phyloP scores from a whole-genome alignment of 64 coral and sea anemone genomes.

The Platygyra sinensis region DNA sequence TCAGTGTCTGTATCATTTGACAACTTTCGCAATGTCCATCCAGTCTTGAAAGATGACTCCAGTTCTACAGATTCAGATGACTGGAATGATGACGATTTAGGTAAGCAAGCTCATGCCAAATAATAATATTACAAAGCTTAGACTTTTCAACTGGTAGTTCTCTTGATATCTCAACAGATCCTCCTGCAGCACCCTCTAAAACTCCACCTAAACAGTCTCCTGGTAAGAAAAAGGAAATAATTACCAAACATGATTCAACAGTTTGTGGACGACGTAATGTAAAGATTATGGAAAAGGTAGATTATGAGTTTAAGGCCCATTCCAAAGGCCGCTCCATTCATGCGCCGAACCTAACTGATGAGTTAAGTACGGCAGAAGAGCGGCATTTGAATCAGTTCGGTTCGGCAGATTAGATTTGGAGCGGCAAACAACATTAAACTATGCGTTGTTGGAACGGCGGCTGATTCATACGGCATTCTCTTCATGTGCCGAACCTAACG shows the following conservation, averaged over 20 bases:
- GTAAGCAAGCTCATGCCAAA: slow-evolving; percentile 4
- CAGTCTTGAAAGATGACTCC: slow-evolving; percentile 73
- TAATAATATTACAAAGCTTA: too few relatives aligned
- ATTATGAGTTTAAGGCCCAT: background rate
- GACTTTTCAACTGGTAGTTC: background rate
- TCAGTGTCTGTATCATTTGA: slow-evolving; percentile 96
- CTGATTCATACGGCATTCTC: too few relatives aligned
- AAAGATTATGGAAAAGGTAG: slow-evolving; percentile 88
- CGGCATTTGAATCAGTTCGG: too few relatives aligned
- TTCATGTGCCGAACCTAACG: too few relatives aligned
- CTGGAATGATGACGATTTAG: slow-evolving; percentile 61
- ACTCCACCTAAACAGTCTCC: slow-evolving; percentile 16
- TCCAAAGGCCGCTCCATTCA: too few relatives aligned
- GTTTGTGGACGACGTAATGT: slow-evolving; percentile 94
- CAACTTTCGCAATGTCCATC: slow-evolving; percentile 87
- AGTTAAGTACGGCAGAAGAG: too few relatives aligned
- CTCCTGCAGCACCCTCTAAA: background rate
- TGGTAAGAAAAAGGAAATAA: slow-evolving; percentile 74
- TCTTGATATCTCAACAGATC: slow-evolving; percentile 3
- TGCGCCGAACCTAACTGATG: too few relatives aligned
- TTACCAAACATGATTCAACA: slow-evolving; percentile 92
- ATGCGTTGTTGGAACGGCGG: too few relatives aligned
- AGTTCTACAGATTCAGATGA: slow-evolving; percentile 74
- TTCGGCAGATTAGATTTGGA: too few relatives aligned
- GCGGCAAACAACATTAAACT: too few relatives aligned